These are phyloP conservation scores for Augochlorella aurata DNA, from an alignment of 2,888 invertebrate genomes.

Conservation along the genomic window DNA sequence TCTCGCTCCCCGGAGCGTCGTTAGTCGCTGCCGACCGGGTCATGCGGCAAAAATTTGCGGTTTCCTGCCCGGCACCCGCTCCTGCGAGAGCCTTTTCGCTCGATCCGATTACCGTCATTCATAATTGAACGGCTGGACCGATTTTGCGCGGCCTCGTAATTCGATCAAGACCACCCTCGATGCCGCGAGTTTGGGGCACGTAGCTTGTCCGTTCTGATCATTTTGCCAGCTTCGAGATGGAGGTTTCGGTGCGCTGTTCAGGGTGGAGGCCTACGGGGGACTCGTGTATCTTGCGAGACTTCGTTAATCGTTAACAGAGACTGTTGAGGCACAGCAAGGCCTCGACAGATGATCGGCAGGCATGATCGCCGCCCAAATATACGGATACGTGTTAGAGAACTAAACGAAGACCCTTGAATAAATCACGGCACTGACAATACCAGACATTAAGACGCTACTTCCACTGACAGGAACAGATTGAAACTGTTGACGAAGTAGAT, in stretches of 20 bases:
- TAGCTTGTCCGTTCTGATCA: neutral
- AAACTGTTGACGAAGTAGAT: too few species aligned
- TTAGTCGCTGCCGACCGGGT: conserved; percentile 47
- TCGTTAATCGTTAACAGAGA: too few species aligned
- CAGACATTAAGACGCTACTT: too few species aligned
- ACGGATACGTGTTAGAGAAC: too few species aligned
- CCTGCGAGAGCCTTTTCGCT: neutral
- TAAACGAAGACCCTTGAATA: too few species aligned
- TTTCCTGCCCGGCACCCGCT: neutral
- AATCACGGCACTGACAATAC: too few species aligned
- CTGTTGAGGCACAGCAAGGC: too few species aligned
- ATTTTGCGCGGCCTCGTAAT: neutral
- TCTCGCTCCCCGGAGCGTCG: conserved; percentile 30
- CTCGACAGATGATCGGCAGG: too few species aligned
- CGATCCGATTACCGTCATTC: conserved; percentile 1
- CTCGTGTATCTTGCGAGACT: too few species aligned
- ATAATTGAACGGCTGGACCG: neutral
- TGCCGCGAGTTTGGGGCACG: neutral
- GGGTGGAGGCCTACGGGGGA: too few species aligned
- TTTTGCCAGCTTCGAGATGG: neutral
- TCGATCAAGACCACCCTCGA: neutral
- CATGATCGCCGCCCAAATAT: too few species aligned
- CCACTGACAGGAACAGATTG: too few species aligned
- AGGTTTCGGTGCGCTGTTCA: neutral
- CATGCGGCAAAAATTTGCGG: conserved; percentile 51